phyloP scores from a whole-genome alignment of 37 sponge, comb jelly and placozoan species.

The Chondrilla cf. caribensis region DNA sequence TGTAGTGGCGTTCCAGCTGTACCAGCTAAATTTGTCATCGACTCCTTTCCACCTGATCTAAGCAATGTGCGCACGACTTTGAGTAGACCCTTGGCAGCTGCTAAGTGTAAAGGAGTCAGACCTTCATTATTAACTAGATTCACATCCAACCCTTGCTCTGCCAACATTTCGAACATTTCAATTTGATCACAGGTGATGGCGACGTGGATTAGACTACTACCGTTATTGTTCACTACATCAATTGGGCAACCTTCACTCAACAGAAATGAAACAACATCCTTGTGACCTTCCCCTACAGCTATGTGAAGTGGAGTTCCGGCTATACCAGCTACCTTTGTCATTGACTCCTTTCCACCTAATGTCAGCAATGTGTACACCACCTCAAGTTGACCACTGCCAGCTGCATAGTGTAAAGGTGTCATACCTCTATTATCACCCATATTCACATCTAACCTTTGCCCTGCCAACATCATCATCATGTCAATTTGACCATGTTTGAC shows the following conservation, averaged over 20 bases:
- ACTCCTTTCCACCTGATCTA: background rate
- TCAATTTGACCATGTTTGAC: background rate
- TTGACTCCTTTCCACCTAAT: too few relatives aligned
- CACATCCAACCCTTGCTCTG: background rate
- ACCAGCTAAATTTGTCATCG: background rate
- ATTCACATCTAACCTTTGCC: background rate
- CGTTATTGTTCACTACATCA: too few relatives aligned
- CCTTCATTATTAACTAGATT: background rate
- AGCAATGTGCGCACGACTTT: background rate
- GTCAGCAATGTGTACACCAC: background rate
- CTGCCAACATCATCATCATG: background rate
- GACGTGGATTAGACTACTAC: too few relatives aligned
- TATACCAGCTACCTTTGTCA: too few relatives aligned
- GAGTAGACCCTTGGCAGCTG: background rate
- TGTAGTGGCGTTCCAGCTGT: constrained; percentile 1
- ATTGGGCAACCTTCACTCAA: background rate
- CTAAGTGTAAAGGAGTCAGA: background rate
- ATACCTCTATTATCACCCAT: background rate
- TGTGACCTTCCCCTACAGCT: background rate
- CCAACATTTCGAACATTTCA: too few relatives aligned
- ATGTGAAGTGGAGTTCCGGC: background rate
- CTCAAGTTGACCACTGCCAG: background rate
- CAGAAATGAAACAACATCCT: background rate
- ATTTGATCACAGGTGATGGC: too few relatives aligned
- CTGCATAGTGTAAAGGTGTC: background rate